Percentiles rank a stretch among this genome's conserved stretches.
Conservation (phyloP, 2,888 invertebrate genomes). For the Drosophila recens region DNA sequence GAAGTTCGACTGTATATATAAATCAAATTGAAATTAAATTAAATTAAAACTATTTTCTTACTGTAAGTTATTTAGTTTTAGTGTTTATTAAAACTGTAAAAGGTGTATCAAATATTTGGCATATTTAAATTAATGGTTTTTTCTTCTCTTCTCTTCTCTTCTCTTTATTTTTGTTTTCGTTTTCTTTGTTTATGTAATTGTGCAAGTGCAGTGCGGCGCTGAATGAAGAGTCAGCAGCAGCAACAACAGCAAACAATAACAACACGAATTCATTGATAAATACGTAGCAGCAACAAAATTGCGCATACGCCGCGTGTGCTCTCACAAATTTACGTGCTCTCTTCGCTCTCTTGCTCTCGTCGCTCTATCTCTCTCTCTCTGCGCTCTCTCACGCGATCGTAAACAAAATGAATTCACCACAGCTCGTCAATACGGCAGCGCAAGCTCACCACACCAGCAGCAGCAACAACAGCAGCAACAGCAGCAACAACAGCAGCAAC, state of each 20-base stretch:
- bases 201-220: constrained; percentile 46
- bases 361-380: constrained; percentile 3
- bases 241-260: constrained; percentile 23
- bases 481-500: constrained; percentile 23
- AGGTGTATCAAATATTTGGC: neutral
- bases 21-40: no score
- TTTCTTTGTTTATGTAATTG: constrained; percentile 49
- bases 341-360: neutral
- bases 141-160: constrained; percentile 2
- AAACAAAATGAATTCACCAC: constrained; percentile 77
- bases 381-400: constrained; percentile 35
- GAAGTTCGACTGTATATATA: no score
- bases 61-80: no score
- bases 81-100: neutral
- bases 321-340: neutral
- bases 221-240: constrained; percentile 30
- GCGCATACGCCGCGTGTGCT: constrained; percentile 39
- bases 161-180: neutral
- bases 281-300: constrained; percentile 35
- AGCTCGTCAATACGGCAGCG: constrained; percentile 66
- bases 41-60: no score
- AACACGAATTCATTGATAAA: constrained; percentile 65
- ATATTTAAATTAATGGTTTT: neutral
- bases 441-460: constrained; percentile 56
- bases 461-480: constrained; percentile 17